Conservation (phyloP, 2,113 vertebrate genomes). For the Centropus bengalensis region DNA sequence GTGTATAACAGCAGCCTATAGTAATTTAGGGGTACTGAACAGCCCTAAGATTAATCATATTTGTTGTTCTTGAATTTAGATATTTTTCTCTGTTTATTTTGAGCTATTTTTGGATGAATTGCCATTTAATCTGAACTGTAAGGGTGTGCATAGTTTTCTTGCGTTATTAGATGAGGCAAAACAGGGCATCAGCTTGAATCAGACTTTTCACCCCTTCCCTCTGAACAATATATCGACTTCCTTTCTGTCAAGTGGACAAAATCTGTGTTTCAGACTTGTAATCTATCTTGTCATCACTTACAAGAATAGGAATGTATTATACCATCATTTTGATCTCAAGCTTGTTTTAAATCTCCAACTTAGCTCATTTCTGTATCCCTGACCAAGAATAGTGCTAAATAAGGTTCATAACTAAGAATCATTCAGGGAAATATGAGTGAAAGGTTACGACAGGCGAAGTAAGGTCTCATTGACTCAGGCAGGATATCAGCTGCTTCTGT, state of each 20-base stretch:
- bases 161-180: not conserved
- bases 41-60: slow-evolving; percentile 1
- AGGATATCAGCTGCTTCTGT: not conserved
- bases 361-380: not conserved
- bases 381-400: not conserved
- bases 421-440: not conserved
- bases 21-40: slow-evolving; percentile 1
- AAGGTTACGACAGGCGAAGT: not conserved
- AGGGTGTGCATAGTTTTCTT: not conserved
- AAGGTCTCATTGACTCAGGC: not conserved
- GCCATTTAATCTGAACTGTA: not conserved
- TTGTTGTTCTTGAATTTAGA: not conserved
- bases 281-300: not conserved
- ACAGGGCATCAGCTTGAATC: not conserved
- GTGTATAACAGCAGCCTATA: slow-evolving; percentile 3
- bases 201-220: not conserved
- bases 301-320: not conserved
- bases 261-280: not conserved
- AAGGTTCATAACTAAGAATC: not conserved
- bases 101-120: not conserved
- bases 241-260: not conserved
- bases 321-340: not conserved
- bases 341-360: not conserved
- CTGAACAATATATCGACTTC: not conserved
- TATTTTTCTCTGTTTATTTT: not conserved